Base-by-base conservation (phyloP, 2,797 vertebrate species). In the Dermochelys coriacea region DNA sequence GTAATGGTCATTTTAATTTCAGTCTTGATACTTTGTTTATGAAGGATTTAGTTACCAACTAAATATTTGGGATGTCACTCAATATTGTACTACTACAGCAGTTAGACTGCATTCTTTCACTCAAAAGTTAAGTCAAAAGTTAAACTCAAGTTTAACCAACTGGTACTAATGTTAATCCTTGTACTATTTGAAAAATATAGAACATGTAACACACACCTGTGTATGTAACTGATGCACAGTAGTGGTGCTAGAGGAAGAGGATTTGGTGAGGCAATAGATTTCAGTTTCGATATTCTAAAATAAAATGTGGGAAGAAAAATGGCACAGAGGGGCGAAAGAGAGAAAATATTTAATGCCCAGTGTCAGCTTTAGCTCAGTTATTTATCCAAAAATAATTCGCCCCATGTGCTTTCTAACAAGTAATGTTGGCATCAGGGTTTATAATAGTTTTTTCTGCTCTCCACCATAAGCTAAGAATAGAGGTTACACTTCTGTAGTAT, bases 1-100 rank as follows among this genome's bases (percentile, higher is more conserved):
- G 18, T 77, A 74, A 83, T n/a, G 61, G 47, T 12, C 51, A 57
- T 82, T 80, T 74, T 79, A 3, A 2, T 64, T 86, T 88, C 31
- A 79, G 51, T 80, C 78, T 87, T 37, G 21, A 15, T 41, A 16
- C 19, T 94, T 92, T 77, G 9, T n/a, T 94, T 86, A 37, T 47
- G 41, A 77, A 89, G 78, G 27, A 82, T 4, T 52, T 54, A 61
- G 14, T 87, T 0, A 1, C 55, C 59, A 8, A 82, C 87, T 86
- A 86, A 89, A 64, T 86, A 54, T 84, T 90, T 80, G 61, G 64
- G 64, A 71, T 82, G 34, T 82, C 50, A 64, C 21, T 61, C 5
- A 29, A 11, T 57, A 75, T 31, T 80, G 37, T 52, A 23, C 51
- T 71, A 7, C 21, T 8, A 29, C 55, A 57, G 55, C 55, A 82